Evolutionary conservation across 2,888 invertebrate species (phyloP).

Genomic region (Leucoptera coffeella): DNA sequence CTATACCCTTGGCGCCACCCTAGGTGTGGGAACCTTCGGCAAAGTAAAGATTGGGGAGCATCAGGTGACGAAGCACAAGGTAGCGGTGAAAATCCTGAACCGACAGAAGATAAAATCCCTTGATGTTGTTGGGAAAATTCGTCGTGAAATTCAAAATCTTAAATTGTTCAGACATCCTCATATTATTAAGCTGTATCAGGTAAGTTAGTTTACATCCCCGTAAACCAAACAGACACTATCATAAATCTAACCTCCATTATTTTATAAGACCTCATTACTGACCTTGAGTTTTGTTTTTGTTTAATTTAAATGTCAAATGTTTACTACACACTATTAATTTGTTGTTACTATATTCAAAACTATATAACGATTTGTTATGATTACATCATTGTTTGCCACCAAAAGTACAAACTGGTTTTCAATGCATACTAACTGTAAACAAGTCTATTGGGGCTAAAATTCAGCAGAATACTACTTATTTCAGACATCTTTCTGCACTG

Average conservation of each 20-base stretch:
- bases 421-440: too few species aligned
- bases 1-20: constrained; percentile 80
- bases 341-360: too few species aligned
- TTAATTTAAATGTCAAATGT: too few species aligned
- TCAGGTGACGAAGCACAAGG: constrained; percentile 95
- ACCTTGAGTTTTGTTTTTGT: too few species aligned
- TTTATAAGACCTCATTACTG: too few species aligned
- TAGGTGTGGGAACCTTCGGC: constrained; percentile 98
- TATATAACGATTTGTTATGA: too few species aligned
- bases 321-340: too few species aligned
- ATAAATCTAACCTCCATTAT: neutral
- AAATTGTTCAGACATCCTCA: constrained; percentile 99
- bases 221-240: neutral
- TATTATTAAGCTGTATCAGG: constrained; percentile 93
- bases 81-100: constrained; percentile 97
- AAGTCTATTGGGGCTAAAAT: too few species aligned
- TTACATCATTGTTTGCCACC: too few species aligned
- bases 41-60: constrained; percentile 99
- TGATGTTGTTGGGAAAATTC: constrained; percentile 98
- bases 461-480: too few species aligned
- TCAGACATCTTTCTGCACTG: too few species aligned
- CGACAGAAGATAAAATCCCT: constrained; percentile 97
- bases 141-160: constrained; percentile 97
- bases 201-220: constrained; percentile 12
- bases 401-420: too few species aligned